Percentiles rank a stretch among this genome's conserved stretches.
These are phyloP conservation scores for Carcina quercana DNA, from an alignment of 2,888 invertebrate species.

Conservation along the genomic window DNA sequence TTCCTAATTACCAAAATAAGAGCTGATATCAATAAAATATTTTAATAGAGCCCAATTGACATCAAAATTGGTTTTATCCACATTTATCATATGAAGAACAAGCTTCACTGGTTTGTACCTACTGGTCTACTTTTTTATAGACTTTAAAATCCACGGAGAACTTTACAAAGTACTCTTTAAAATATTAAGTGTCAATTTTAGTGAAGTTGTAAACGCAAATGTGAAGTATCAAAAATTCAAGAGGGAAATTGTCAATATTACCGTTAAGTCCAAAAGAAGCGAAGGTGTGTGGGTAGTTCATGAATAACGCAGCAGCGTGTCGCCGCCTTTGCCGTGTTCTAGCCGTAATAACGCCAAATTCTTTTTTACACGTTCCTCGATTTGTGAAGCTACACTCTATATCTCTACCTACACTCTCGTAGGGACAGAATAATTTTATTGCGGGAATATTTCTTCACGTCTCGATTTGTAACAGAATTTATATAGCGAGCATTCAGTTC, in stretches of 20 bases:
- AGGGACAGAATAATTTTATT: constrained; percentile 8
- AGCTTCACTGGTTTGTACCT: too few species aligned
- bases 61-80: too few species aligned
- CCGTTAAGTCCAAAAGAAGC: constrained; percentile 39
- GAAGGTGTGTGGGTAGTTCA: constrained; percentile 45
- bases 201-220: too few species aligned
- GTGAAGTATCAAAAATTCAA: constrained; percentile 1
- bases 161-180: too few species aligned
- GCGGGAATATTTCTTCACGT: constrained; percentile 5
- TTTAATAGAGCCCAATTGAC: too few species aligned
- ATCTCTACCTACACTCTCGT: constrained; percentile 7
- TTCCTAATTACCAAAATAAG: too few species aligned
- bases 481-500: too few species aligned
- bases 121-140: too few species aligned
- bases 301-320: constrained; percentile 52
- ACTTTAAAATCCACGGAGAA: too few species aligned
- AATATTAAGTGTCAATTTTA: too few species aligned
- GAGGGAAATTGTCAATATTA: constrained; percentile 43
- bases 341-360: constrained; percentile 37
- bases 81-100: too few species aligned
- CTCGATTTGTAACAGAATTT: constrained; percentile 8
- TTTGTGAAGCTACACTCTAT: constrained; percentile 23
- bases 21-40: too few species aligned
- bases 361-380: constrained; percentile 36
- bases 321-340: constrained; percentile 51